Conservation (phyloP, 2,113 vertebrate species). For the Prochilodus magdalenae region DNA sequence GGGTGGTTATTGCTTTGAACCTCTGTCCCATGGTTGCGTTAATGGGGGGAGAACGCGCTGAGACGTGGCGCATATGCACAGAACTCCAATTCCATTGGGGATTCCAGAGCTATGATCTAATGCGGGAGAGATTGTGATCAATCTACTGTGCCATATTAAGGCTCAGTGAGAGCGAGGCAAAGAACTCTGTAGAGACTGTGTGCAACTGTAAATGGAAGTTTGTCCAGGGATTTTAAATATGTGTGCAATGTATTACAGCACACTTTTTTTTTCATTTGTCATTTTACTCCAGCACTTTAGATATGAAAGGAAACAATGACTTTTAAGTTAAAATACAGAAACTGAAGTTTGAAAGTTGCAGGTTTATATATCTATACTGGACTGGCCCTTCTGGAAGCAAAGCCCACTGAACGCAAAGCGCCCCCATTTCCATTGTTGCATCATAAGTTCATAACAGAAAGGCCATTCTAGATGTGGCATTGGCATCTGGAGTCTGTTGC, state of each 20-base stretch:
- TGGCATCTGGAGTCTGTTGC: too few species aligned
- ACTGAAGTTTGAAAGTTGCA: too few species aligned
- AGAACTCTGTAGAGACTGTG: neutral
- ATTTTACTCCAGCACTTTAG: too few species aligned
- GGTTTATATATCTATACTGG: too few species aligned
- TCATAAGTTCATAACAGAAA: too few species aligned
- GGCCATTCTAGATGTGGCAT: too few species aligned
- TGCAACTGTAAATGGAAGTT: neutral
- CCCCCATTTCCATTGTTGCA: too few species aligned
- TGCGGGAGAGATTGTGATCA: slow-evolving; percentile 62
- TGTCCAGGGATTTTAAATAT: neutral
- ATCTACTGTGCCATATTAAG: slow-evolving; percentile 64
- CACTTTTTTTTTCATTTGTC: neutral
- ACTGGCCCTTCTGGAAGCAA: too few species aligned
- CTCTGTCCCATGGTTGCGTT: slow-evolving; percentile 46
- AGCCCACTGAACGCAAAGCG: too few species aligned
- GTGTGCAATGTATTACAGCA: neutral
- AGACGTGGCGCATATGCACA: slow-evolving; percentile 64
- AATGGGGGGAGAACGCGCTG: slow-evolving; percentile 58
- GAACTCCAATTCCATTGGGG: slow-evolving; percentile 68
- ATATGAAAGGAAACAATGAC: too few species aligned
- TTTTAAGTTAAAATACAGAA: too few species aligned
- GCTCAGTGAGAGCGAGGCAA: neutral
- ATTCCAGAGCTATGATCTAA: slow-evolving; percentile 74
- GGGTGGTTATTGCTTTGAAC: slow-evolving; percentile 52